Evolutionary conservation across 2,888 invertebrate genomes (phyloP), one percentile per base, ranked within the genome.

Genomic region (Hyposoter dolosus): DNA sequence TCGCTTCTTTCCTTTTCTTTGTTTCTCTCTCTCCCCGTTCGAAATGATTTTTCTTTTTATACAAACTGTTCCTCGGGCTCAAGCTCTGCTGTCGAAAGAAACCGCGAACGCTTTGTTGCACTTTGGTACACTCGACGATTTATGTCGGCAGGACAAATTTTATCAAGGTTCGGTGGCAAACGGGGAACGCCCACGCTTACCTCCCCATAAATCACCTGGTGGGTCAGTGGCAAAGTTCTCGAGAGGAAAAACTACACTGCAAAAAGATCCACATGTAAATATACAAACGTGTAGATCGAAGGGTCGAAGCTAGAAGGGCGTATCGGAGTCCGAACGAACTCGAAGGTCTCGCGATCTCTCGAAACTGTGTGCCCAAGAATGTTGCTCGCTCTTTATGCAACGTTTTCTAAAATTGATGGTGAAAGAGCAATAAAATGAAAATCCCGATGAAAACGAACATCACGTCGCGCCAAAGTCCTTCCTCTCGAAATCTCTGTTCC

Each of bases 111-210:
- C 89, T 89, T 89, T 88, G 89, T 89, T 89, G 89, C 72, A 56
- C 65, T 83, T 79, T 87, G 89, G 90, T 90, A 92, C 92, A 60
- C 28, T 91, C 91, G 92, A 92, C 91, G 91, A 94, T 94, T 94
- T 94, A 94, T 93, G 91, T 93, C 90, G 92, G 90, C 89, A 89
- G 91, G 93, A 93, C 93, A 93, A 94, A 94, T 94, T 94, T 94
- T 93, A 94, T 94, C 94, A 92, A 92, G 91, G 91, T 93, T 91
- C 94, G 91, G 94, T 94, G 93, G 93, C 93, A 93, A 94, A 93
- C 92, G 92, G 89, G 90, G 89, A 87, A 89, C 93, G 92, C 94
- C 93, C 91, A 93, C 93, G 91, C 75, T 56, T 56, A 56, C 9
- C 92, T 86, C 84, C 76, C 83, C 89, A 90, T 94, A 93, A 93